Conservation (phyloP, 2,797 vertebrate genomes). For the Sebastes ruberrimus region DNA sequence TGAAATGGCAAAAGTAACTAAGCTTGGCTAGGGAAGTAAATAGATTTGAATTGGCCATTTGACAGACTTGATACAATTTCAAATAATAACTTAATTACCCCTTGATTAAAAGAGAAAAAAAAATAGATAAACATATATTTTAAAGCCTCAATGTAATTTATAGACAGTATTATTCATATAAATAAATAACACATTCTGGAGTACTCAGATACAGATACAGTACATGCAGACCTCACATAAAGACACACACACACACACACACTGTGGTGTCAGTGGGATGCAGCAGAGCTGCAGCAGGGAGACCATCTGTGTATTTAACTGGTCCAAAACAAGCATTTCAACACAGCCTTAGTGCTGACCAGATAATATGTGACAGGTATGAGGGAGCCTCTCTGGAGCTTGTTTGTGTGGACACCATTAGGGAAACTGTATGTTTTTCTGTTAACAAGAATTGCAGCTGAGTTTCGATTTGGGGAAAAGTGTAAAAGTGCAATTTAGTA, state of each 20-base stretch:
- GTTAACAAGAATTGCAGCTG: not conserved
- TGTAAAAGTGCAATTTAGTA: constrained; percentile 23
- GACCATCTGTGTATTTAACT: constrained; percentile 78
- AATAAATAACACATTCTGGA: constrained; percentile 11
- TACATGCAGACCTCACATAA: not conserved
- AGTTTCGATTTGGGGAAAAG: constrained; percentile 13
- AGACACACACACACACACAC: constrained; percentile 13
- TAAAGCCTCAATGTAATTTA: not conserved
- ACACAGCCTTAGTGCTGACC: constrained; percentile 34
- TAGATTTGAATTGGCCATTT: not conserved
- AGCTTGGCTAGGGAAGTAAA: not conserved
- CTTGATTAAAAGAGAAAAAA: not conserved
- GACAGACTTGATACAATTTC: not conserved
- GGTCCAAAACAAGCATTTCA: constrained; percentile 59
- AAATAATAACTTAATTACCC: not conserved
- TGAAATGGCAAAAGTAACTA: not conserved
- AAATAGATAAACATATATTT: not conserved
- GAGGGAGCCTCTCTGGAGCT: constrained; percentile 16
- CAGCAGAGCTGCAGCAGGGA: constrained; percentile 68
- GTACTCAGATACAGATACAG: not conserved
- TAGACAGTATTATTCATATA: not conserved
- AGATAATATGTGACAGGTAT: constrained; percentile 50
- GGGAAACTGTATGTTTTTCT: constrained; percentile 16
- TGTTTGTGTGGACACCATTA: constrained; percentile 25
- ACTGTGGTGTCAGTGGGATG: constrained; percentile 44